Conservation (phyloP, 1,140 invertebrate genomes). For the Ips typographus region DNA sequence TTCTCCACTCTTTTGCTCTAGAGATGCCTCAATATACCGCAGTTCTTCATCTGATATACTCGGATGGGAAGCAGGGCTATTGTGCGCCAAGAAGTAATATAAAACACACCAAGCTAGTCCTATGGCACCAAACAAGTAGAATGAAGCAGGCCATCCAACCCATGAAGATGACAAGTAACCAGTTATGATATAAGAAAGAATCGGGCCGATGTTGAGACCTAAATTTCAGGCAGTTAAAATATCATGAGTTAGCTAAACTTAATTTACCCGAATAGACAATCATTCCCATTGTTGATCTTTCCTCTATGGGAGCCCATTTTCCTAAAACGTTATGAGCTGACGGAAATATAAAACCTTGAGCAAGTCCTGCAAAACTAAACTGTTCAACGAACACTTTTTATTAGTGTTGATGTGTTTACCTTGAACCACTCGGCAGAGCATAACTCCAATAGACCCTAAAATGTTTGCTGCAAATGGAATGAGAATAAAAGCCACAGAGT, state of each 20-base stretch:
- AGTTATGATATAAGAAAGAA: conserved; percentile 68
- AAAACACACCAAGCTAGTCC: conserved; percentile 28
- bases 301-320: conserved; percentile 22
- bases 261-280: conserved; percentile 28
- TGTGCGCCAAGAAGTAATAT: conserved; percentile 29
- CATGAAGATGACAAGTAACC: conserved; percentile 64
- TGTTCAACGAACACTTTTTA: not conserved
- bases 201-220: conserved; percentile 70
- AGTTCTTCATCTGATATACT: conserved; percentile 31
- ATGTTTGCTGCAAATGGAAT: not conserved
- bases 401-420: not conserved
- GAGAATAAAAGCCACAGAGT: not conserved
- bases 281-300: conserved; percentile 19
- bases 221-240: conserved; percentile 1
- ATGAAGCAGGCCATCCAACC: conserved; percentile 75
- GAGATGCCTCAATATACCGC: conserved; percentile 29
- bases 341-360: conserved; percentile 26
- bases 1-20: conserved; percentile 6
- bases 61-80: conserved; percentile 28
- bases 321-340: conserved; percentile 24
- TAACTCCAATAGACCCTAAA: not conserved
- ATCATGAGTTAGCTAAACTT: not conserved
- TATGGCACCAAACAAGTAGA: conserved; percentile 61
- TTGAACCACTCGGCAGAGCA: not conserved
- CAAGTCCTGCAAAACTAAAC: conserved; percentile 3